Evolutionary conservation across 1,140 invertebrate genomes (phyloP), one percentile per base, ranked within the genome.

Genomic region (Pantala flavescens): DNA sequence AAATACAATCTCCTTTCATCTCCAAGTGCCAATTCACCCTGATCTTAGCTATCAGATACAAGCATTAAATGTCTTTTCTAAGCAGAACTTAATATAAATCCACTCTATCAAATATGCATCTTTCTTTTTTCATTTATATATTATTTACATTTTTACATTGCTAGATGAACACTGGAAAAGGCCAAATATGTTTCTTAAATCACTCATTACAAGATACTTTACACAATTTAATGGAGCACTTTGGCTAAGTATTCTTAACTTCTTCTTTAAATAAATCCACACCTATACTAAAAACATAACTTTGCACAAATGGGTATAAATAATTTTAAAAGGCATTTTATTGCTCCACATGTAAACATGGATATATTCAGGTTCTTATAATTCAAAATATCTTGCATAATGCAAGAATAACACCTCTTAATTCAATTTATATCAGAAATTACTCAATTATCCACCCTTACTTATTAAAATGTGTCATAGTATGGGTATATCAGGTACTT

Each of bases 1-100:
- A 19, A 19, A 63, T 63, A 63, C 49, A 63, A 63, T 21, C 49
- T 63, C 49, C 49, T 63, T 5, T 63, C 3, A 16, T 63, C 3
- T 63, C n/a, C 49, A 63, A 63, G 49, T 14, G 49, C 49, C 49
- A 19, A 7, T 63, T 63, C 49, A 63, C 49, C 49, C 49, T 63
- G 49, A 63, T 63, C 49, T 63, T 63, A 21, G 49, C n/a, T 63
- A 63, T 63, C 49, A 63, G 49, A 63, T 19, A 63, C 12, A 63
- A 63, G 49, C 49, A 63, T 63, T 63, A 63, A 63, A 63, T 63
- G 49, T 63, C 49, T 63, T 63, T 63, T 63, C 49, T 63, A 63
- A 1, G 49, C 49, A 63, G 49, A 3, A 63, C 49, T 19, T 63
- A 63, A 63, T 14, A 63, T 63, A 63, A 63, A 63, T 63, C n/a